These are phyloP conservation scores for Synergus gifuensis DNA, from an alignment of 2,888 invertebrate genomes.

Conservation along the genomic window DNA sequence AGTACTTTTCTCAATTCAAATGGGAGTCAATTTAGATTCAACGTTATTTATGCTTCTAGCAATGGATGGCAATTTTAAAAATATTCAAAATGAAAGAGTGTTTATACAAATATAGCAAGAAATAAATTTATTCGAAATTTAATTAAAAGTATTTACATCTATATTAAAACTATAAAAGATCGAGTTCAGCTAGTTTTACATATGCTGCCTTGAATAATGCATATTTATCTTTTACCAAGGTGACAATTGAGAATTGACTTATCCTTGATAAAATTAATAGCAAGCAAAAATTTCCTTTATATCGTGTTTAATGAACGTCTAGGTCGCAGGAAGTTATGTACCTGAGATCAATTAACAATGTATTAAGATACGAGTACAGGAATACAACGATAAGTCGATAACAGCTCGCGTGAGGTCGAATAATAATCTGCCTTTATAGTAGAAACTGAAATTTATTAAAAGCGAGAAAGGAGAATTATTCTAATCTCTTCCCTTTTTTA, in stretches of 20 bases:
- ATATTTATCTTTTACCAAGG: not conserved
- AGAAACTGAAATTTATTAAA: not conserved
- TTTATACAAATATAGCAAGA: not conserved
- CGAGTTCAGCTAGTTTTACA: not conserved
- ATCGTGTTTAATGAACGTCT: slow-evolving; percentile 21
- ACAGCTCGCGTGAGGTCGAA: slow-evolving; percentile 30
- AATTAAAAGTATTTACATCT: not conserved
- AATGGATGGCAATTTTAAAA: not conserved
- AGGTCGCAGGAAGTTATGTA: slow-evolving; percentile 36
- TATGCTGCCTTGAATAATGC: not conserved
- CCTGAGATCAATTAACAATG: slow-evolving; percentile 35
- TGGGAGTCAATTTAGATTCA: not conserved
- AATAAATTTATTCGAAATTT: not conserved
- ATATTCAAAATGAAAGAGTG: not conserved
- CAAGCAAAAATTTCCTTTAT: slow-evolving; percentile 11
- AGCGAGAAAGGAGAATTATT: not conserved
- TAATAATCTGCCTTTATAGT: slow-evolving; percentile 10
- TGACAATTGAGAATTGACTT: not conserved
- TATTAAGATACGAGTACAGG: slow-evolving; percentile 32
- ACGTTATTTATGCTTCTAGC: not conserved
- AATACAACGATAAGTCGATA: slow-evolving; percentile 31
- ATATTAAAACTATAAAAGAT: not conserved
- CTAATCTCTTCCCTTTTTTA: not conserved
- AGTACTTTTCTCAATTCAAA: slow-evolving; percentile 3
- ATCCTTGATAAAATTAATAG: slow-evolving; percentile 27